Evolutionary conservation across 2,888 invertebrate genomes (phyloP).

Genomic region (Calameuta idolon): DNA sequence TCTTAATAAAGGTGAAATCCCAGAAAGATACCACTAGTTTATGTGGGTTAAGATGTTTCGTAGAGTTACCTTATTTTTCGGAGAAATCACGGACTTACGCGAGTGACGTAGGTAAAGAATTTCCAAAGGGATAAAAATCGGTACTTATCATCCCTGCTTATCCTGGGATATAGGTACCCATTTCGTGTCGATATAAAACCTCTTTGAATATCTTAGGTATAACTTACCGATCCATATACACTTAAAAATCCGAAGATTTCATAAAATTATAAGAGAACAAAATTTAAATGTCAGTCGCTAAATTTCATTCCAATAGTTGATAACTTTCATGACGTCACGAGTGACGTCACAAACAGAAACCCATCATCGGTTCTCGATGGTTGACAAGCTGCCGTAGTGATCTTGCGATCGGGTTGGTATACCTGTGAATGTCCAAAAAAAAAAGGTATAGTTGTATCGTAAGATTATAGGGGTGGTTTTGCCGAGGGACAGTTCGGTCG

Average conservation of each 20-base stretch:
- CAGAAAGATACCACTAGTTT: slow-evolving; percentile 16
- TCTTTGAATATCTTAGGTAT: background rate
- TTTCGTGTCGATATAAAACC: background rate
- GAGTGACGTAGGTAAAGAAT: background rate
- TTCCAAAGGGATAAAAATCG: background rate
- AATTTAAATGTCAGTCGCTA: background rate
- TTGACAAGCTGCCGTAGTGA: background rate
- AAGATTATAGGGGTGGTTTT: background rate
- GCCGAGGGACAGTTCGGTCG: background rate
- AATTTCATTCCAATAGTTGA: background rate
- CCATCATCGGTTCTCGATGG: background rate
- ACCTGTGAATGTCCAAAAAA: background rate
- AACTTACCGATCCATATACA: background rate
- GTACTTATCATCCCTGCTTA: background rate
- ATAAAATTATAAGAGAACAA: background rate
- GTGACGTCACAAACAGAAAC: background rate
- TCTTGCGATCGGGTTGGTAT: background rate
- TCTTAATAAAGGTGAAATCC: slow-evolving; percentile 17
- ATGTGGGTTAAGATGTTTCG: slow-evolving; percentile 17
- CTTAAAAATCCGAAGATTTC: background rate
- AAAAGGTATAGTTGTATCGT: background rate
- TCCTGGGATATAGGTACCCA: background rate
- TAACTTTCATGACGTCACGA: background rate
- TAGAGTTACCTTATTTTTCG: background rate
- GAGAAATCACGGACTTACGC: background rate